Evolutionary conservation across 2,797 vertebrate species (phyloP), one percentile per base, ranked within the genome.

Genomic region (Chaunax sp.): DNA sequence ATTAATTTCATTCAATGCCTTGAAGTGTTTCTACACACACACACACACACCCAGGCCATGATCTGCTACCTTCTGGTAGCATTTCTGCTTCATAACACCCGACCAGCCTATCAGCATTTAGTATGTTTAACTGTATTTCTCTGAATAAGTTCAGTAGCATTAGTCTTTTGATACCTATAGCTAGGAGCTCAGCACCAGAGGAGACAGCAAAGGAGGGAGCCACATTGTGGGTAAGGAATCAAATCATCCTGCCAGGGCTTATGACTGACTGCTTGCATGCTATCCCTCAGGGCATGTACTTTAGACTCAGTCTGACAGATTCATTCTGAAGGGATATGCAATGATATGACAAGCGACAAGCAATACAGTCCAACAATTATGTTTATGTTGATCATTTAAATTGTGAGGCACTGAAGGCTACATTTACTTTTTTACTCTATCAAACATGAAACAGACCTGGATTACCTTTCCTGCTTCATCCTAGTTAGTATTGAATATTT

Each of bases 271-370:
- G 25, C 52, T 33, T 61, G 18, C 50, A 30, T 52, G 16, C 56
- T 46, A 43, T 66, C 40, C 6, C 23, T 63, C 19, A 13, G 4
- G 22, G 8, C 5, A 44, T 13, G 33, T 20, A 33, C 23, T 55
- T 47, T 20, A 55, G 33, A 45, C 55, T 18, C 35, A 26, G 25
- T 20, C 20, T 14, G 19, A 30, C n/a, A 53, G 35, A 37, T 63
- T 60, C 15, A 46, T 65, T 57, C 65, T 64, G 15, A 69, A 28
- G 18, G 43, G 50, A 64, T 65, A 43, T 61, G 5, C 22, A 20
- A 26, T 15, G n/a, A 28, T 15, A 28, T 35, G 23, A n/a, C 14
- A 51, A 8, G 33, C n/a, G 4, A 10, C 33, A 10, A 9, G 6
- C 16, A 23, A n/a, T n/a, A n/a, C n/a, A n/a, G n/a, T n/a, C n/a